Evolutionary conservation across 2,888 invertebrate genomes (phyloP).

Genomic region (Nymphalis polychloros): DNA sequence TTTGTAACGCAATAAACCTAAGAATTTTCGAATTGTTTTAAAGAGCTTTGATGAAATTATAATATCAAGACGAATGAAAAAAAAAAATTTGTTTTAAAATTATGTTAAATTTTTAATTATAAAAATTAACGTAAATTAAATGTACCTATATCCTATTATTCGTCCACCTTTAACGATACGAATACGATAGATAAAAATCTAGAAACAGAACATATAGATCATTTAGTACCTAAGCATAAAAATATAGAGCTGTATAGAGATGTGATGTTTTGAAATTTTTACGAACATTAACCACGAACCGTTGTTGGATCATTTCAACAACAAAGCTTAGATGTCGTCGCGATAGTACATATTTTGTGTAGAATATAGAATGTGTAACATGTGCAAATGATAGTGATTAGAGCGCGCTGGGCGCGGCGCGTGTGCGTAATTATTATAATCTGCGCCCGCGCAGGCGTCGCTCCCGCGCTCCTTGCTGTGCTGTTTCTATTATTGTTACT

Average conservation of each 20-base stretch:
- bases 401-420: constrained; percentile 64
- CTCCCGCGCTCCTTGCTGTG: constrained; percentile 41
- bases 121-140: no score
- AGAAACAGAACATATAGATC: no score
- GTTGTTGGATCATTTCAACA: constrained; percentile 36
- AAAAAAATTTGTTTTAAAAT: no score
- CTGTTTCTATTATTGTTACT: constrained; percentile 43
- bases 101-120: no score
- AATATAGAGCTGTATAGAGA: not conserved
- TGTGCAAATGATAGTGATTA: constrained; percentile 80
- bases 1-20: no score
- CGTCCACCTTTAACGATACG: not conserved
- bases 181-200: not conserved
- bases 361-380: constrained; percentile 72
- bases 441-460: constrained; percentile 49
- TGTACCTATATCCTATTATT: no score
- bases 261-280: constrained; percentile 17
- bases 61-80: no score
- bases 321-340: constrained; percentile 58
- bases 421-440: constrained; percentile 79
- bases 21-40: no score
- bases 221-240: not conserved
- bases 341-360: constrained; percentile 68
- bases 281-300: constrained; percentile 26
- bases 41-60: no score